A percentile compares a stretch with the other conserved stretches of the same genome.
These are phyloP conservation scores for Nyctibius grandis DNA, from an alignment of 2,797 vertebrate genomes.

Conservation along the genomic window DNA sequence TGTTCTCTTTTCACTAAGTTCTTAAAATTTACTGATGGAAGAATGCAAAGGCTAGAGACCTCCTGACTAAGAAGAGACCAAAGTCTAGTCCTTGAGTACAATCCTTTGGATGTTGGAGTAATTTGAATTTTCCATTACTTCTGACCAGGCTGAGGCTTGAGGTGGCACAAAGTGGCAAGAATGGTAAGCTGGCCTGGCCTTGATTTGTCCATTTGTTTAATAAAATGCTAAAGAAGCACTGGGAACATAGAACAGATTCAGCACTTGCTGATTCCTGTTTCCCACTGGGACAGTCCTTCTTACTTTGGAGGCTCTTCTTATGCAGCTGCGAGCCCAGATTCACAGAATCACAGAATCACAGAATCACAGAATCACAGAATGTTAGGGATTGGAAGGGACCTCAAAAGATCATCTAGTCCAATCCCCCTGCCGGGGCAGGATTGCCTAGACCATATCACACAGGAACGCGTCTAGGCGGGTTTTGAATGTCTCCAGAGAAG, in stretches of 20 bases:
- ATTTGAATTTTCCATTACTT: not conserved
- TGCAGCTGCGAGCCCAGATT: not conserved
- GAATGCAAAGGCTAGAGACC: not conserved
- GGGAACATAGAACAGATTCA: not conserved
- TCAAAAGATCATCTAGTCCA: too few species aligned
- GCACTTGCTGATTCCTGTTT: not conserved
- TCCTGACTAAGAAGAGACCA: not conserved
- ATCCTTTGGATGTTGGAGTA: not conserved
- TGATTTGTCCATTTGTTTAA: not conserved
- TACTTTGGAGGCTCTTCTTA: not conserved
- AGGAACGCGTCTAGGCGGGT: too few species aligned
- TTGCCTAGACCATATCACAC: too few species aligned
- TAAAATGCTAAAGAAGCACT: not conserved
- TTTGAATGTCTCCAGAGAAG: too few species aligned
- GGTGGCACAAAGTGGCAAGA: not conserved
- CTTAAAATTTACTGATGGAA: not conserved
- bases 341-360: too few species aligned
- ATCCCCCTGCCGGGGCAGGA: too few species aligned
- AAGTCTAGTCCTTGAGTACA: not conserved
- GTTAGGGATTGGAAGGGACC: too few species aligned
- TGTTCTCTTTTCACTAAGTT: not conserved
- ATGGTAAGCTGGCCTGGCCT: not conserved
- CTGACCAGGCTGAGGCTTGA: not conserved
- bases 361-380: too few species aligned
- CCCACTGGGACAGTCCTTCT: not conserved